Conservation (phyloP, 2,797 vertebrate genomes). For the Danionella dracula region DNA sequence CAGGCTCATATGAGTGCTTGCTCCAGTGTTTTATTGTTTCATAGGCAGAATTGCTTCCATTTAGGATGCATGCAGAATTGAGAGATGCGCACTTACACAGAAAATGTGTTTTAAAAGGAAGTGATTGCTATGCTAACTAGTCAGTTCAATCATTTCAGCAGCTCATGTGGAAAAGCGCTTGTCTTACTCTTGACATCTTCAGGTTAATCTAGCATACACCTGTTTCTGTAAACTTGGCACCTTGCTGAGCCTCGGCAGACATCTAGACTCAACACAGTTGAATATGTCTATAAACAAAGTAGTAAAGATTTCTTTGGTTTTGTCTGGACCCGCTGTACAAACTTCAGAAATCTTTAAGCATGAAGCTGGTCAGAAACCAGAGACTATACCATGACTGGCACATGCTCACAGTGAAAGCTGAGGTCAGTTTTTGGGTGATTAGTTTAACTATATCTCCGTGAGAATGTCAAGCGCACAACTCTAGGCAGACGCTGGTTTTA, state of each 20-base stretch:
- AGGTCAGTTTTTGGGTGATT: background rate
- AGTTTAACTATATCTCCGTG: background rate
- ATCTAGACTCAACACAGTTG: slow-evolving; percentile 55
- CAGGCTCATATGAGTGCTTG: slow-evolving; percentile 54
- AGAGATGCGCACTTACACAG: too few relatives aligned
- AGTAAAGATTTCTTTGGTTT: slow-evolving; percentile 19
- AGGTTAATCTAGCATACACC: slow-evolving; percentile 16
- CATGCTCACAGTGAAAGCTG: background rate
- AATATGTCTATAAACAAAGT: slow-evolving; percentile 8
- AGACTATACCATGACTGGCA: slow-evolving; percentile 13
- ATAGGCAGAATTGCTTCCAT: slow-evolving; percentile 48
- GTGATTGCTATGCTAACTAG: background rate
- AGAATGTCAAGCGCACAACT: background rate
- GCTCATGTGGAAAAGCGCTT: background rate
- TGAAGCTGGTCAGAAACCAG: slow-evolving; percentile 2
- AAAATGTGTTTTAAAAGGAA: background rate
- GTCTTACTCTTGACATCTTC: background rate
- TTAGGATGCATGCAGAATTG: too few relatives aligned
- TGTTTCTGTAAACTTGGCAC: slow-evolving; percentile 38
- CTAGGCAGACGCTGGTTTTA: background rate
- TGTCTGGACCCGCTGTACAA: background rate
- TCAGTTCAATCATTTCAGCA: background rate
- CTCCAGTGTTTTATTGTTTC: slow-evolving; percentile 49
- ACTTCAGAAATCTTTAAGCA: slow-evolving; percentile 18
- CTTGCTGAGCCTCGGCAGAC: slow-evolving; percentile 25